These are phyloP conservation scores for Habropoda laboriosa DNA, from an alignment of 1,140 invertebrate genomes.

Conservation along the genomic window DNA sequence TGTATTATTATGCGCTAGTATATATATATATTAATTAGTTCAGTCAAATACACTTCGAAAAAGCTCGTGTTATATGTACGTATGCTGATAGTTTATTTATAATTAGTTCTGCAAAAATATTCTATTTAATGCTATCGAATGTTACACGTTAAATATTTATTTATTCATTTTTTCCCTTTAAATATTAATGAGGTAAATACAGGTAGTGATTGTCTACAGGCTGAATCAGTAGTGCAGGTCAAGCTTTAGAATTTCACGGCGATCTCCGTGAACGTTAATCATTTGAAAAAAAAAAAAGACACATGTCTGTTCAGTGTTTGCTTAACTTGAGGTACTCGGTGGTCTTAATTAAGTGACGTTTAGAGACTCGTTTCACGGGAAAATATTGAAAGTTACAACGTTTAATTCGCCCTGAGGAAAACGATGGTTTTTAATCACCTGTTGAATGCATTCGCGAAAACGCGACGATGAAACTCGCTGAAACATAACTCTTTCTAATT, in stretches of 20 bases:
- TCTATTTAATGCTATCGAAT: not conserved
- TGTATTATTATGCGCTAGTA: not conserved
- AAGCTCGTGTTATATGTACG: not conserved
- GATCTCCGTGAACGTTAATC: not conserved
- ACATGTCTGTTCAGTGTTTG: not conserved
- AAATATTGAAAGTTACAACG: constrained; percentile 21
- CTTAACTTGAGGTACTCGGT: not conserved
- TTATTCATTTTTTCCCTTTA: no score
- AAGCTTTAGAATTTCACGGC: not conserved
- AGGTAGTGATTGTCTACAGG: not conserved
- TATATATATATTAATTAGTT: not conserved
- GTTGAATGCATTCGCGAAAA: constrained; percentile 10
- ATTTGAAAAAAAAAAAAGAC: not conserved
- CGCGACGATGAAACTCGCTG: not conserved
- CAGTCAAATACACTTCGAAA: not conserved
- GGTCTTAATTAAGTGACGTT: not conserved
- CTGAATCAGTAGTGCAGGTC: not conserved
- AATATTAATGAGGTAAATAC: not conserved
- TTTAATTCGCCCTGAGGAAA: not conserved
- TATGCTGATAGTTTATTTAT: not conserved
- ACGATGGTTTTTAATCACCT: constrained; percentile 36
- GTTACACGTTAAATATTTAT: not conserved
- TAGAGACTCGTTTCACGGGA: not conserved
- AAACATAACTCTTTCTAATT: no score
- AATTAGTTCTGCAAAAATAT: constrained; percentile 11